A percentile compares a stretch with the other conserved stretches of the same genome.
phyloP scores from a whole-genome alignment of 2,888 invertebrate genomes.

The Odontocerum albicorne region DNA sequence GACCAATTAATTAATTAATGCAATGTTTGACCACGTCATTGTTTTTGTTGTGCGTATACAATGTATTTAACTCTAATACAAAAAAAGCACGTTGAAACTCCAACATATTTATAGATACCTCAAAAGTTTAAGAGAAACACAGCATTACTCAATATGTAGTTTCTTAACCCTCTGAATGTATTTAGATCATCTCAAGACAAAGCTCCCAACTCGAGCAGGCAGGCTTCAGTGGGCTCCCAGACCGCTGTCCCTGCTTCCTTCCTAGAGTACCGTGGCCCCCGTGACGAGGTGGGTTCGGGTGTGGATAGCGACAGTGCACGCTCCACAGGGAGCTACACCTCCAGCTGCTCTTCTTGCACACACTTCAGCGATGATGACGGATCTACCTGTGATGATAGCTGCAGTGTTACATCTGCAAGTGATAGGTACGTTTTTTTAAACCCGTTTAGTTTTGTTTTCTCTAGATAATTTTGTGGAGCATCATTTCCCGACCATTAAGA shows the following conservation, averaged over 20 bases:
- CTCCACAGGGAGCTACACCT: slow-evolving; percentile 45
- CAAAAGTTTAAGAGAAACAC: too few relatives aligned
- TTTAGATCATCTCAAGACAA: slow-evolving; percentile 17
- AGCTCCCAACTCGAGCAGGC: slow-evolving; percentile 10
- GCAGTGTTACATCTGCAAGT: slow-evolving; percentile 46
- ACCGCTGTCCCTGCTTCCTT: slow-evolving; percentile 52
- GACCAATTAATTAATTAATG: too few relatives aligned
- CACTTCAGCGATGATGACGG: slow-evolving; percentile 52
- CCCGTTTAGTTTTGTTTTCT: too few relatives aligned
- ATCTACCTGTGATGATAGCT: slow-evolving; percentile 38
- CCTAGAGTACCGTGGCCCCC: slow-evolving; percentile 55
- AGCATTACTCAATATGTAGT: too few relatives aligned
- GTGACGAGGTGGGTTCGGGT: slow-evolving; percentile 52
- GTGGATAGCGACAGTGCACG: slow-evolving; percentile 51
- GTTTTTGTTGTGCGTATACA: too few relatives aligned
- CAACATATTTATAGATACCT: too few relatives aligned
- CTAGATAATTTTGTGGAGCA: too few relatives aligned
- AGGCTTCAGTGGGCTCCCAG: slow-evolving; percentile 26
- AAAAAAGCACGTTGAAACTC: too few relatives aligned
- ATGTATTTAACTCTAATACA: too few relatives aligned
- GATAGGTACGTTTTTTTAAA: slow-evolving; percentile 44
- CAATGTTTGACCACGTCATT: too few relatives aligned
- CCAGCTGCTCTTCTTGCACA: slow-evolving; percentile 49
- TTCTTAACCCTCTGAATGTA: too few relatives aligned
- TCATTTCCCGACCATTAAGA: too few relatives aligned